Percentiles rank a stretch among this genome's conserved stretches.
phyloP scores from a whole-genome alignment of 2,797 vertebrate species.

The Coregonus suidteri region DNA sequence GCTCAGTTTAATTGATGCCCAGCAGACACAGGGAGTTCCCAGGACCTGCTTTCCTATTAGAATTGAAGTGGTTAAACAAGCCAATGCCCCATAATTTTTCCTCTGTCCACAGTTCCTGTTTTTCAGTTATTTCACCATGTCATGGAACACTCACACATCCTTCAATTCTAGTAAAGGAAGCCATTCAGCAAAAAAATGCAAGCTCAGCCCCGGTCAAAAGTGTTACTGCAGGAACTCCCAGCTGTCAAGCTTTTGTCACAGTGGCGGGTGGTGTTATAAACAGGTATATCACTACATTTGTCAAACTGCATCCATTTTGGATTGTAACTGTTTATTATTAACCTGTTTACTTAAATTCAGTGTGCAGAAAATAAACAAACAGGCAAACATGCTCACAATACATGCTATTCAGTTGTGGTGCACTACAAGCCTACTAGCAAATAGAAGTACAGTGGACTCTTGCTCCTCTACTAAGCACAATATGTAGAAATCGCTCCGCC shows the following conservation, averaged over 20 bases:
- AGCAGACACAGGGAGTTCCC: not conserved
- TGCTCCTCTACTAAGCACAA: too few species aligned
- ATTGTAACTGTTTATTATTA: not conserved
- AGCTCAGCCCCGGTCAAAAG: conserved; percentile 53
- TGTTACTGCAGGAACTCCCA: conserved; percentile 35
- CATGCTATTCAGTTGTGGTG: not conserved
- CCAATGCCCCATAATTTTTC: not conserved
- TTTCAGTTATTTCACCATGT: conserved; percentile 63
- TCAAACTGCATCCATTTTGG: not conserved
- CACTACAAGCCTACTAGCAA: not conserved
- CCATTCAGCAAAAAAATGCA: conserved; percentile 59
- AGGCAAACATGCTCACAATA: not conserved
- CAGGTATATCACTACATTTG: not conserved
- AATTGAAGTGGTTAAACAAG: too few species aligned
- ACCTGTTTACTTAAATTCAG: too few species aligned
- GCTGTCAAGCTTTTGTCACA: conserved; percentile 21
- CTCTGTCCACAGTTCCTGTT: conserved; percentile 75
- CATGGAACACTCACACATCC: conserved; percentile 74
- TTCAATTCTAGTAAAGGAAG: conserved; percentile 78
- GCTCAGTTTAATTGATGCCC: not conserved
- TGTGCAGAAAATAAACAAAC: not conserved
- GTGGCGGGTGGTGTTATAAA: not conserved
- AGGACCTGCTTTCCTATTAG: not conserved
- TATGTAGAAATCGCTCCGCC: too few species aligned
- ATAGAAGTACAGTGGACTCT: too few species aligned